Evolutionary conservation across 2,113 vertebrate species (phyloP), one percentile per base, ranked within the genome.

Genomic region (Tupaia chinensis): DNA sequence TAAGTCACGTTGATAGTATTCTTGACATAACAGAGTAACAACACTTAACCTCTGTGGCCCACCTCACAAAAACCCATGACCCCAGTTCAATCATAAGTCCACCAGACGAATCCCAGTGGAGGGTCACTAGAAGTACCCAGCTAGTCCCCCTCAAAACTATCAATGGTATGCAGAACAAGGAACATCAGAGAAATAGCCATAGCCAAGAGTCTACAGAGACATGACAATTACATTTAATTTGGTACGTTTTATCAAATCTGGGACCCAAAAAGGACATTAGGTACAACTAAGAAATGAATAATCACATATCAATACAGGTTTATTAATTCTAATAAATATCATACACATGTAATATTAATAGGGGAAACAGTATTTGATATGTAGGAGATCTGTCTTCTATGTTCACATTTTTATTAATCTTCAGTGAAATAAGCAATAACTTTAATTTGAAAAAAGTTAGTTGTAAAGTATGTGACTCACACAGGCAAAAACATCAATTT

Each of bases 391-490:
- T 70, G n/a, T 53, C 8, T 61, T 60, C 4, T 65, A 6, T n/a
- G 4, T 72, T 29, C 20, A 9, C 3, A 54, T 17, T 1, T 78
- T 84, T 60, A 3, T 94, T 77, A 91, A 66, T 29, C 25, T 93
- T 56, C 65, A 63, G 83, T 72, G 29, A 6, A 87, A 63, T 65
- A 25, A 82, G 32, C 63, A 65, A 61, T 77, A 82, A 23, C 27
- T 65, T 83, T 58, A 34, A 94, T 84, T 95, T 27, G 19, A 66
- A 79, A 91, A 34, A 23, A 34, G 91, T 54, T 94, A 27, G 53
- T 68, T 89, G 9, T 54, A 74, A 80, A 80, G 11, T 8, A n/a
- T 4, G 2, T 79, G 54, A 85, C 5, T 63, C 13, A 84, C 0
- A 60, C 3, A 92, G n/a, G 22, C 13, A 32, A 29, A 5, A 68